Conservation (phyloP, 2,888 invertebrate genomes). For the Orthosia gracilis region DNA sequence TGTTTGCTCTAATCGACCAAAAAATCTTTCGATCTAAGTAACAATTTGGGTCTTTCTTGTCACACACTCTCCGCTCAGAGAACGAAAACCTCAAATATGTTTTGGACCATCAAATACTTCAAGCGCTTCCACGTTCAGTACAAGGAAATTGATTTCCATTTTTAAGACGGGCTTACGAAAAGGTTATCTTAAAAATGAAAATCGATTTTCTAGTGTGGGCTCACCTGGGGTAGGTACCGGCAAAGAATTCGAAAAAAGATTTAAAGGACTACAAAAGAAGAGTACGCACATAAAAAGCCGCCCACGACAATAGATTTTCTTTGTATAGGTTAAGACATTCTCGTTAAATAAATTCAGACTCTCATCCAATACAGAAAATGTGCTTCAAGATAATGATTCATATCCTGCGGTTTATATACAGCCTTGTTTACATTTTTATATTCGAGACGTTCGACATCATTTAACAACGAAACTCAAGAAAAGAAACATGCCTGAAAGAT, state of each 20-base stretch:
- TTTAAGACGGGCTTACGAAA: conserved; percentile 27
- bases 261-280: conserved; percentile 45
- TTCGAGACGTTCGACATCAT: conserved; percentile 52
- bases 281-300: conserved; percentile 38
- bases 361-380: conserved; percentile 53
- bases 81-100: conserved; percentile 24
- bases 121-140: conserved; percentile 22
- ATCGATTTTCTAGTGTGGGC: conserved; percentile 13
- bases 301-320: conserved; percentile 48
- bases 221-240: conserved; percentile 5
- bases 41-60: conserved; percentile 7
- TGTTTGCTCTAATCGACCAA: no score
- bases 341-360: conserved; percentile 53
- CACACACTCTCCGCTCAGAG: not conserved
- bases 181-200: conserved; percentile 26
- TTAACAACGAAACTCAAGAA: conserved; percentile 55
- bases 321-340: conserved; percentile 36
- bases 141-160: conserved; percentile 51
- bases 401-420: conserved; percentile 44
- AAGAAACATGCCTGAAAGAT: conserved; percentile 56
- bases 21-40: conserved; percentile 5
- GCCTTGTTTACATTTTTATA: conserved; percentile 52
- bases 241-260: conserved; percentile 35
- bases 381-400: conserved; percentile 60
- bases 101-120: conserved; percentile 38